phyloP scores from a whole-genome alignment of 2,888 invertebrate species.

The Tethea ocularis region DNA sequence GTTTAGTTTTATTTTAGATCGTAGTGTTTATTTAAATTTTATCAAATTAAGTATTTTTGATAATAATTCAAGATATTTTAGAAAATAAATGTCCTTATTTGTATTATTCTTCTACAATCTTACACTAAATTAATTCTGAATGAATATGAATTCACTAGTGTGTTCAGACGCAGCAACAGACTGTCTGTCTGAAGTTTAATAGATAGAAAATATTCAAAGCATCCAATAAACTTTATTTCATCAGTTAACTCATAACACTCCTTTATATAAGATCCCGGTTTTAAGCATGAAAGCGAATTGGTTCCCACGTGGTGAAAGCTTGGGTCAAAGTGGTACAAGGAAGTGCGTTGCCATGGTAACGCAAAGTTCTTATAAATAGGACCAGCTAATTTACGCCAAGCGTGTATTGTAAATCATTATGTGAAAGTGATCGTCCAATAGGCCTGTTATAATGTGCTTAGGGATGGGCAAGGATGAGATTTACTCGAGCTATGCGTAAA shows the following conservation, averaged over 20 bases:
- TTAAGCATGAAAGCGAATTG: conserved; percentile 4
- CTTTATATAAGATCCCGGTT: neutral
- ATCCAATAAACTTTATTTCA: neutral
- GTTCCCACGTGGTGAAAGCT: conserved; percentile 26
- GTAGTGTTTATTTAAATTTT: no score
- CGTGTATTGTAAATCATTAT: conserved; percentile 36
- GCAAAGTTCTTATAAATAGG: conserved; percentile 27
- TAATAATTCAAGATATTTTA: no score
- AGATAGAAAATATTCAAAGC: no score
- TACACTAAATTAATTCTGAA: no score
- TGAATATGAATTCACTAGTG: no score
- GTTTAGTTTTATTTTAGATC: no score
- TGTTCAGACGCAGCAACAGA: no score
- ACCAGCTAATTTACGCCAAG: conserved; percentile 35
- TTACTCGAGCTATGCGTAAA: neutral
- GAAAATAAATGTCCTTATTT: no score
- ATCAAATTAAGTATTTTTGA: no score
- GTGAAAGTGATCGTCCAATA: conserved; percentile 35
- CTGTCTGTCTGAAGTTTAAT: no score
- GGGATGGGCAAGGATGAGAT: neutral
- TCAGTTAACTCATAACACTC: neutral
- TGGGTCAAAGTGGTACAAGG: conserved; percentile 25
- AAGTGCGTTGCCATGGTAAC: conserved; percentile 28
- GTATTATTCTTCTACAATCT: no score
- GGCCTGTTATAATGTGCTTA: neutral